Evolutionary conservation across 1,140 invertebrate genomes (phyloP).

Genomic region (Magallana angulata): DNA sequence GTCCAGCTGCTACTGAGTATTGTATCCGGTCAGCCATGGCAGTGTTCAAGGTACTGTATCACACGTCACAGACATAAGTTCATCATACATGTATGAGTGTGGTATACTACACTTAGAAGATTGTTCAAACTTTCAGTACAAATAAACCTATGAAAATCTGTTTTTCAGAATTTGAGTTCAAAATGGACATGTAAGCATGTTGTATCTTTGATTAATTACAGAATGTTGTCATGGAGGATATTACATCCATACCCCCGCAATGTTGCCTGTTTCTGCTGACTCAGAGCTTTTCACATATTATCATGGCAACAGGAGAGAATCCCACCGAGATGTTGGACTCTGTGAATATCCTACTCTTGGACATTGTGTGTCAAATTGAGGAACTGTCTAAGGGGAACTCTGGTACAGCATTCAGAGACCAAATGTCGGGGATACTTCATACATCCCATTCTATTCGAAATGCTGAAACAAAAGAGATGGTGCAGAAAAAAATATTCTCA

Average conservation of each 20-base stretch:
- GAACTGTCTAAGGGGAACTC: not conserved
- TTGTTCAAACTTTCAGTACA: too few species aligned
- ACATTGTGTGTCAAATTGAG: constrained; percentile 18
- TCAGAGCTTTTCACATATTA: constrained; percentile 1
- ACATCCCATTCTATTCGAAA: not conserved
- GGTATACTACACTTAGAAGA: too few species aligned
- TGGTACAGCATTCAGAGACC: not conserved
- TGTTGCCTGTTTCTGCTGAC: not conserved
- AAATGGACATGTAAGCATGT: too few species aligned
- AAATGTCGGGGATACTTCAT: not conserved
- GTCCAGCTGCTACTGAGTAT: not conserved
- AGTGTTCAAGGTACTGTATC: not conserved
- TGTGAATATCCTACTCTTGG: not conserved
- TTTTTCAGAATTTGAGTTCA: too few species aligned
- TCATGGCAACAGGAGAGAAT: not conserved
- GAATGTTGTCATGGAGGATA: constrained; percentile 12
- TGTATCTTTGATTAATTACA: not conserved
- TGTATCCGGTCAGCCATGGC: constrained; percentile 21
- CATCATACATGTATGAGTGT: too few species aligned
- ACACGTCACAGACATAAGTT: too few species aligned
- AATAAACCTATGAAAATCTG: too few species aligned
- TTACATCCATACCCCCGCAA: not conserved
- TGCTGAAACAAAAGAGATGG: constrained; percentile 5
- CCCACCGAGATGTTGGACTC: not conserved
- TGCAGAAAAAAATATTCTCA: not conserved